Evolutionary conservation across 37 sponge, comb jelly and placozoan genomes (phyloP).

Genomic region (Beroe forskalii): DNA sequence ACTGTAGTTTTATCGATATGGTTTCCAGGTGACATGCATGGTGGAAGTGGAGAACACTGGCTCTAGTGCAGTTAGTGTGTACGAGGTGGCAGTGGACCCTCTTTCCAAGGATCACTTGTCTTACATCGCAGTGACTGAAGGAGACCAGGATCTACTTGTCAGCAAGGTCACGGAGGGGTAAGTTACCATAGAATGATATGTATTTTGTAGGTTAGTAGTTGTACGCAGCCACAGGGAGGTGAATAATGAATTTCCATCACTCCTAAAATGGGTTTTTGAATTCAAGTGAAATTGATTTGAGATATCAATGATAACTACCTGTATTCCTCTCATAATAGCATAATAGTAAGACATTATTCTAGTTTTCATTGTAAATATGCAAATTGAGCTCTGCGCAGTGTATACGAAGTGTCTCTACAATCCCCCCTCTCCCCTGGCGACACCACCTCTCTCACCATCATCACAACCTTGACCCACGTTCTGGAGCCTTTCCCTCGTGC

Average conservation of each 20-base stretch:
- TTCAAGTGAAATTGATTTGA: too few species aligned
- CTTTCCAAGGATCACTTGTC: slow-evolving; percentile 3
- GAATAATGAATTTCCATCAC: too few species aligned
- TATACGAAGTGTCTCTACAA: slow-evolving; percentile 29
- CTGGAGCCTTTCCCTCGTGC: slow-evolving; percentile 76
- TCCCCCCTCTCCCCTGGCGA: slow-evolving; percentile 67
- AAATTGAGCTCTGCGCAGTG: too few species aligned
- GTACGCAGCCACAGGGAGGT: too few species aligned
- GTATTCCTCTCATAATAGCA: too few species aligned
- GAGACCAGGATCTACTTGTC: background rate
- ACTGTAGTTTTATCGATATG: too few species aligned
- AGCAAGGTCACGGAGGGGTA: slow-evolving; percentile 12
- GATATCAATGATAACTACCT: too few species aligned
- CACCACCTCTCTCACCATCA: slow-evolving; percentile 70
- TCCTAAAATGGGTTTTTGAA: too few species aligned
- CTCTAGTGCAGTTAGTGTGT: background rate
- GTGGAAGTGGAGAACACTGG: slow-evolving; percentile 41
- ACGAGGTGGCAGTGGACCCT: slow-evolving; percentile 25
- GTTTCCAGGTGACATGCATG: background rate
- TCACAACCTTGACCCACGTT: slow-evolving; percentile 69
- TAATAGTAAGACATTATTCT: too few species aligned
- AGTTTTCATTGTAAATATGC: too few species aligned
- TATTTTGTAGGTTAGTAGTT: background rate
- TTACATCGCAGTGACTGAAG: background rate
- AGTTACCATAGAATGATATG: background rate